Percentiles rank a stretch among this genome's conserved stretches.
These are phyloP conservation scores for Xyrichtys novacula DNA, from an alignment of 2,797 vertebrate genomes.

Conservation along the genomic window DNA sequence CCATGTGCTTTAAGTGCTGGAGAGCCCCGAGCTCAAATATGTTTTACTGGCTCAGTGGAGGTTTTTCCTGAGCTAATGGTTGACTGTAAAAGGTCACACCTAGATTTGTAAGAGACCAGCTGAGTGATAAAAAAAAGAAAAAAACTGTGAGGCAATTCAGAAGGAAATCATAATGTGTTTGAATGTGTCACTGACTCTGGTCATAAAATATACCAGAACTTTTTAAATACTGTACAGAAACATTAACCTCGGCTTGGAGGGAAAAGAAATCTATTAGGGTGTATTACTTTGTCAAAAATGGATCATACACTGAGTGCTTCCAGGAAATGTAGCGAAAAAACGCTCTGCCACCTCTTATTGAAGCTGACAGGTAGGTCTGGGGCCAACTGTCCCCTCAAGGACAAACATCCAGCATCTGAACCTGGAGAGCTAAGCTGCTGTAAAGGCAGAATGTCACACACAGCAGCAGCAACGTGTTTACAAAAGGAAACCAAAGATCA, in stretches of 20 bases:
- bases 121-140: conserved; percentile 26
- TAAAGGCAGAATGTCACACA: conserved; percentile 66
- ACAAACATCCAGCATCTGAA: conserved; percentile 57
- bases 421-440: conserved; percentile 63
- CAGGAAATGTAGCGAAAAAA: conserved; percentile 49
- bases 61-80: conserved; percentile 8
- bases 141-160: conserved; percentile 7
- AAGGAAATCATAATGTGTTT: conserved; percentile 19
- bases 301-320: conserved; percentile 36
- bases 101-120: conserved; percentile 17
- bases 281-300: conserved; percentile 17
- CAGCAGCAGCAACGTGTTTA: conserved; percentile 58
- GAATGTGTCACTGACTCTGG: conserved; percentile 4
- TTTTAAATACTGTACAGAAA: conserved; percentile 2
- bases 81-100: conserved; percentile 17
- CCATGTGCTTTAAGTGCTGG: no score
- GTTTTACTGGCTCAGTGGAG: conserved; percentile 21
- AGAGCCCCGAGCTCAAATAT: not conserved
- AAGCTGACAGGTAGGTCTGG: conserved; percentile 70
- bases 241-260: conserved; percentile 7
- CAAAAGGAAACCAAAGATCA: conserved; percentile 53
- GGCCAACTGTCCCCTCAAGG: conserved; percentile 75
- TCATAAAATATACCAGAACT: not conserved
- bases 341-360: conserved; percentile 50
- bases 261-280: conserved; percentile 13